Evolutionary conservation across 2,888 invertebrate genomes (phyloP), one percentile per base, ranked within the genome.

Genomic region (Orchesellides sinensis): DNA sequence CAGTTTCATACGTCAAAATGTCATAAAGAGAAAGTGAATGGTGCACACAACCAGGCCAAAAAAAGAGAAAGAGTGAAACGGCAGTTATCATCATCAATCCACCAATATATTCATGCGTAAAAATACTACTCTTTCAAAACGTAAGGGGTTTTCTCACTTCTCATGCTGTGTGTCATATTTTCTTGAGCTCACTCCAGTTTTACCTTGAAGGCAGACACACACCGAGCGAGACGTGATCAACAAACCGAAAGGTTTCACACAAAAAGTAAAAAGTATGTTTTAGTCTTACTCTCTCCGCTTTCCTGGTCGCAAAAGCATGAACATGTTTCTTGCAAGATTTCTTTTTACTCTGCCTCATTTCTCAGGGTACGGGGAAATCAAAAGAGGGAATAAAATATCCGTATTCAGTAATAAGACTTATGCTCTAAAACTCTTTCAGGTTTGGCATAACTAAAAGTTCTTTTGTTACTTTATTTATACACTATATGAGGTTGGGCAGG

Each of bases 51-150:
- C 54, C 56, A 70, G 54, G n/a, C 12, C 0, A 6, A 19, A 59
- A 47, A 63, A 29, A 74, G 12, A 23, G 21, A 27, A 47, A n/a
- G 23, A 32, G 25, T 65, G 27, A 21, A 29, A 10, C 35, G 21
- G 52, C 56, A 72, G 65, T 80, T 80, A 80, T 80, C 72, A 72
- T 72, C 72, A 56, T 80, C n/a, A n/a, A n/a, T 80, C 79, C 79
- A 40, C 54, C 79, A 80, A 70, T 72, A 77, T 68, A 80, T 72
- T 72, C 79, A 72, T 78, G 78, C 70, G 70, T 78, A 69, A 63
- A 78, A 70, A 61, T 72, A 47, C 40, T 47, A 72, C 19, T 74
- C 54, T 25, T 35, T 47, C 49, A 65, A 61, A 49, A 52, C n/a
- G 29, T 32, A 45, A 73, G 40, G 49, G 52, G 29, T 65, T 73